phyloP scores from a whole-genome alignment of 2,797 vertebrate genomes.

The Amniataba percoides region DNA sequence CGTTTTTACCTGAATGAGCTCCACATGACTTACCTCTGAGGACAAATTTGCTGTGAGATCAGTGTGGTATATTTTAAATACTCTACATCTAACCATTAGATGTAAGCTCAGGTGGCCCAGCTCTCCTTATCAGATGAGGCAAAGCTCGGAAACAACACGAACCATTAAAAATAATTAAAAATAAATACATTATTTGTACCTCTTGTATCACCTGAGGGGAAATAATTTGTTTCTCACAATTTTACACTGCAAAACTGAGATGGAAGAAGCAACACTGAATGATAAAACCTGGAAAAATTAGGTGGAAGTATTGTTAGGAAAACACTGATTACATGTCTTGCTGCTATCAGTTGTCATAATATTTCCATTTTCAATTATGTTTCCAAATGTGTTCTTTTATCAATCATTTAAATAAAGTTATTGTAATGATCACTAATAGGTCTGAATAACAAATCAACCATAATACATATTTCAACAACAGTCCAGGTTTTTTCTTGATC shows the following conservation, averaged over 20 bases:
- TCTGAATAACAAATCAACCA: slow-evolving; percentile 26
- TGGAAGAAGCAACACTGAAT: not conserved
- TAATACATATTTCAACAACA: slow-evolving; percentile 19
- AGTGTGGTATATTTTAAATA: not conserved
- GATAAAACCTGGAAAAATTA: not conserved
- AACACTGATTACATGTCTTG: not conserved
- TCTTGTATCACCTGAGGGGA: not conserved
- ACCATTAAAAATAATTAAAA: not conserved
- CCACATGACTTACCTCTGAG: not conserved
- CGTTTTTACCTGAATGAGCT: slow-evolving; percentile 25
- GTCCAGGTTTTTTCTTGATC: slow-evolving; percentile 21
- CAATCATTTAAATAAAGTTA: not conserved
- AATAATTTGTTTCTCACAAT: not conserved
- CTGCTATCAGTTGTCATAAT: not conserved
- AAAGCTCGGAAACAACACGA: not conserved
- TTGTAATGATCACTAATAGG: not conserved
- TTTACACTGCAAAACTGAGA: not conserved
- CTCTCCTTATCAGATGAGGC: not conserved
- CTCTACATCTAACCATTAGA: not conserved
- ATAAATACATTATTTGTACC: not conserved
- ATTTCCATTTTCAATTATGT: not conserved
- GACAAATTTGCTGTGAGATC: not conserved
- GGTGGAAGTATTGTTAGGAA: not conserved
- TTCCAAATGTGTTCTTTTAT: not conserved
- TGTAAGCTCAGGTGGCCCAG: not conserved